Evolutionary conservation across 2,888 invertebrate species (phyloP).

Genomic region (Drosophila meridionalis): DNA sequence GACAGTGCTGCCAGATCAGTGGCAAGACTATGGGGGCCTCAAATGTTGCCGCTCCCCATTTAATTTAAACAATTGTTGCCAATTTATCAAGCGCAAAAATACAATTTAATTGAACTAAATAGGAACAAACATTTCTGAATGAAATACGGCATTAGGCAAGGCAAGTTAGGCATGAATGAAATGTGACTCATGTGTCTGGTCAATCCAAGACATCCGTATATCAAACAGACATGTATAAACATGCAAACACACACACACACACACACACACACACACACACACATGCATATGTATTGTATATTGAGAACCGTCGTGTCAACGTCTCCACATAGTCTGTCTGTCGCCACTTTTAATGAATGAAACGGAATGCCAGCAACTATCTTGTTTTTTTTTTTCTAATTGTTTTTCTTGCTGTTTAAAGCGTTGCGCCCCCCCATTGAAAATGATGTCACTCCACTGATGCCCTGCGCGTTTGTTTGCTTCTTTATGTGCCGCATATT

Average conservation of each 20-base stretch:
- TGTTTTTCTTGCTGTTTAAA: constrained; percentile 69
- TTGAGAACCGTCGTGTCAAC: constrained; percentile 32
- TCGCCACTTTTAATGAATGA: constrained; percentile 80
- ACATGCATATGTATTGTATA: constrained; percentile 18
- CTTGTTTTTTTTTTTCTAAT: constrained; percentile 56
- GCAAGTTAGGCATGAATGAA: constrained; percentile 52
- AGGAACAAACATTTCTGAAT: constrained; percentile 49
- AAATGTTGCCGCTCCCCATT: constrained; percentile 40
- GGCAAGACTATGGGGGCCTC: not conserved
- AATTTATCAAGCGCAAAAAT: constrained; percentile 46
- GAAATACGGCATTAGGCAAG: constrained; percentile 36
- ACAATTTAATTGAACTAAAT: constrained; percentile 51
- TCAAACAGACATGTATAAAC: not conserved
- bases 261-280: not conserved
- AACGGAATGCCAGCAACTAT: constrained; percentile 66
- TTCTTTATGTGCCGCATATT: constrained; percentile 49
- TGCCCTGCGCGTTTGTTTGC: constrained; percentile 21
- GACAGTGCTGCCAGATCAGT: constrained; percentile 38
- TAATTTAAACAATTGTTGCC: constrained; percentile 50
- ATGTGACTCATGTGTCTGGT: constrained; percentile 58
- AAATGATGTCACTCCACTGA: constrained; percentile 71
- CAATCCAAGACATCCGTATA: constrained; percentile 30
- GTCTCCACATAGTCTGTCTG: constrained; percentile 73
- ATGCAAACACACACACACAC: not conserved
- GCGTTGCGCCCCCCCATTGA: constrained; percentile 51